Evolutionary conservation across 2,797 vertebrate species (phyloP).

Genomic region (Carapus acus): DNA sequence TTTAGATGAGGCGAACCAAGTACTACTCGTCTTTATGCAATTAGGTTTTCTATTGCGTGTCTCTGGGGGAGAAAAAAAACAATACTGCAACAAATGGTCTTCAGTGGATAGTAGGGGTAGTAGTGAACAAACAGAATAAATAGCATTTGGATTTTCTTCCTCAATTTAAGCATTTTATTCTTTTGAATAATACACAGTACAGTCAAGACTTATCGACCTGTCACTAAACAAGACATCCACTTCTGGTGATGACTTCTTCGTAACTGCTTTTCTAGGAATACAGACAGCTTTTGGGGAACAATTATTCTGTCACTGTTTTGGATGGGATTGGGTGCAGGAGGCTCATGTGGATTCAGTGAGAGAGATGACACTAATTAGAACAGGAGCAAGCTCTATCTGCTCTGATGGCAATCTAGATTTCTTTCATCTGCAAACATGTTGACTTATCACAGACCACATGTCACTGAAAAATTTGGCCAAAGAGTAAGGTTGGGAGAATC

Average conservation of each 20-base stretch:
- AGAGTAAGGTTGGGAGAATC: constrained; percentile 12
- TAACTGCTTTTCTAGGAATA: constrained; percentile 22
- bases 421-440: too few species aligned
- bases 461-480: constrained; percentile 18
- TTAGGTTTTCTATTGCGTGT: too few species aligned
- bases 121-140: too few species aligned
- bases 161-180: neutral
- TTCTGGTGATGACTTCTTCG: constrained; percentile 18
- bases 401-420: neutral
- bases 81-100: too few species aligned
- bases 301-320: constrained; percentile 46
- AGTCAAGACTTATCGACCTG: neutral
- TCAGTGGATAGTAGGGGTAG: too few species aligned
- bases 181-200: neutral
- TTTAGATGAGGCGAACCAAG: too few species aligned
- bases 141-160: neutral
- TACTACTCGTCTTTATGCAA: too few species aligned
- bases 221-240: neutral
- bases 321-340: constrained; percentile 48
- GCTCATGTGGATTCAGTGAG: constrained; percentile 24
- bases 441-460: too few species aligned
- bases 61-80: too few species aligned
- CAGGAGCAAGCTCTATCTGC: neutral
- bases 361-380: constrained; percentile 19
- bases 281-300: constrained; percentile 20